Conservation (phyloP, 2,113 vertebrate genomes). For the Athene noctua region DNA sequence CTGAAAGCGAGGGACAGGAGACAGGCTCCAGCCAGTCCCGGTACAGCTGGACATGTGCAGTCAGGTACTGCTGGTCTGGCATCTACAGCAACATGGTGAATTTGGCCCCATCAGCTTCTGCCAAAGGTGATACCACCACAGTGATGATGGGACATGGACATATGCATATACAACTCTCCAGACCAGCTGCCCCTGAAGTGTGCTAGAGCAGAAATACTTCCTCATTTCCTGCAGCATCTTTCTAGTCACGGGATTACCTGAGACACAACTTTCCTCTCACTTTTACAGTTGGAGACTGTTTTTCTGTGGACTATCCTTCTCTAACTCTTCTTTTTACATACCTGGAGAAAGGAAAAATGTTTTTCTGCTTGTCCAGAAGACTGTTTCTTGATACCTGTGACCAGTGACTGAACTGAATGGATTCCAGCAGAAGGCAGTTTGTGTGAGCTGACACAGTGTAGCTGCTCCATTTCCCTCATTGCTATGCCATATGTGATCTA, state of each 20-base stretch:
- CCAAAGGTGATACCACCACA: not conserved
- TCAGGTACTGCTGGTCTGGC: not conserved
- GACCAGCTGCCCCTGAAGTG: not conserved
- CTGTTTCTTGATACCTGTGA: not conserved
- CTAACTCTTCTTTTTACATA: not conserved
- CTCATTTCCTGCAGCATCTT: not conserved
- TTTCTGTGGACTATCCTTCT: not conserved
- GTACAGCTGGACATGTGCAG: not conserved
- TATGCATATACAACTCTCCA: fast-evolving
- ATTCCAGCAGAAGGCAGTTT: not conserved
- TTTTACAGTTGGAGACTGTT: not conserved
- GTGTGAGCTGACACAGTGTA: not conserved
- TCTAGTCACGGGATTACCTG: not conserved
- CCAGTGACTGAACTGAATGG: not conserved
- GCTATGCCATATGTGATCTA: not conserved
- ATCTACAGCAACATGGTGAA: not conserved
- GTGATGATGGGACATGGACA: not conserved
- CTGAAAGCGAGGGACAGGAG: not conserved
- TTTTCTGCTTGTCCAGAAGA: not conserved
- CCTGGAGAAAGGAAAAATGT: not conserved
- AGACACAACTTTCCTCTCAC: not conserved
- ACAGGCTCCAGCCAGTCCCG: not conserved
- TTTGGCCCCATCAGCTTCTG: not conserved
- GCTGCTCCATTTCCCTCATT: not conserved
- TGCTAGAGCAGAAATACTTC: not conserved